A percentile compares a stretch with the other conserved stretches of the same genome.
These are phyloP conservation scores for Tarsius wallacei DNA, from an alignment of 2,797 vertebrate species.

Conservation along the genomic window DNA sequence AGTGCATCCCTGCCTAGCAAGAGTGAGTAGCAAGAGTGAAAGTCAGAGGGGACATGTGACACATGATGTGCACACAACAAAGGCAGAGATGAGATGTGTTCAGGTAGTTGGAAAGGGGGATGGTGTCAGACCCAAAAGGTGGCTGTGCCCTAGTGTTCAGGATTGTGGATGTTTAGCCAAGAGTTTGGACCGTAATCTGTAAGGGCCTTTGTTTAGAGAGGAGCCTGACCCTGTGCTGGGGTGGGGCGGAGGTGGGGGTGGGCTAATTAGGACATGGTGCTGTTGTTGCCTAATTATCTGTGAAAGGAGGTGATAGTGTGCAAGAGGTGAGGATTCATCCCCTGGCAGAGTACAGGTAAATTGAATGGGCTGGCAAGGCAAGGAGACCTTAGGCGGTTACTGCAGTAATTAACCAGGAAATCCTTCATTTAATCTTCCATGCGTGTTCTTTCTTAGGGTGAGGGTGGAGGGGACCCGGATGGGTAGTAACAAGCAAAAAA, in stretches of 20 bases:
- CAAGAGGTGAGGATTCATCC: neutral
- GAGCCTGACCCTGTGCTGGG: neutral
- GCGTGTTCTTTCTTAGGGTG: neutral
- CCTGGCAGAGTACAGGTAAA: neutral
- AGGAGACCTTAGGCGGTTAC: neutral
- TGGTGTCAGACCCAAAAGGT: neutral
- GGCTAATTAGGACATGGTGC: neutral
- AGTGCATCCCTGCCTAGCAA: too few relatives aligned
- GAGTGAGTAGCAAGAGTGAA: neutral
- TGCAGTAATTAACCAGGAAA: neutral
- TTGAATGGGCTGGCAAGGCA: neutral
- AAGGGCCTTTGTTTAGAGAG: neutral
- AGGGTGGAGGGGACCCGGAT: fast-evolving
- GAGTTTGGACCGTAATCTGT: neutral
- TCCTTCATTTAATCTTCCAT: neutral
- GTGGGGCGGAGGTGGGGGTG: neutral
- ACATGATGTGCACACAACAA: neutral
- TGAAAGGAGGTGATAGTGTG: neutral
- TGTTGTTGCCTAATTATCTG: neutral
- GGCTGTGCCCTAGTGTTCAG: neutral
- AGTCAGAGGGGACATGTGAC: neutral
- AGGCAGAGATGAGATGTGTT: neutral
- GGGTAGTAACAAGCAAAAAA: neutral
- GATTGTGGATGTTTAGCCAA: neutral
- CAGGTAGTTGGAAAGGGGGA: neutral